Evolutionary conservation across 2,888 invertebrate genomes (phyloP).

Genomic region (Scaptomyza parva): DNA sequence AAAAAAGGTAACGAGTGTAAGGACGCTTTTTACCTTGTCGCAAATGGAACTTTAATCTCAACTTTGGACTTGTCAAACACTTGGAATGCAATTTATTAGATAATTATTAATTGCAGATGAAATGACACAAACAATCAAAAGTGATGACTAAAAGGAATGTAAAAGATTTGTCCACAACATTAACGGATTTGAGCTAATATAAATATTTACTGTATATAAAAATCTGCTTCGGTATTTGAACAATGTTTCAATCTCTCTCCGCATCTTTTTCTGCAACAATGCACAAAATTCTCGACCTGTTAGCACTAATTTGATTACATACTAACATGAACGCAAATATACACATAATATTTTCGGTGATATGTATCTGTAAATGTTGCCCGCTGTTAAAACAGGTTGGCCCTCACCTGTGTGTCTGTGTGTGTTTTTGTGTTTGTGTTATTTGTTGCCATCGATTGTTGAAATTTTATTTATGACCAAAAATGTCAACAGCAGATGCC

Average conservation of each 20-base stretch:
- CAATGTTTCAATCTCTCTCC: slow-evolving; percentile 23
- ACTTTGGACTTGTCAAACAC: not conserved
- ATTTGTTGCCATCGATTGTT: slow-evolving; percentile 51
- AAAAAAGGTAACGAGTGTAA: not conserved
- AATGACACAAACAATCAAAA: not conserved
- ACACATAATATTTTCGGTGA: not conserved
- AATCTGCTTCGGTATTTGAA: slow-evolving; percentile 1
- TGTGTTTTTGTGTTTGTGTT: no score
- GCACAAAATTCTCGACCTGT: slow-evolving; percentile 14
- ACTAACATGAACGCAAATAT: not conserved
- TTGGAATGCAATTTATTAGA: not conserved
- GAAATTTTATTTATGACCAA: slow-evolving; percentile 63
- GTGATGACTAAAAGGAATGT: not conserved
- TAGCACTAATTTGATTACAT: slow-evolving; percentile 39
- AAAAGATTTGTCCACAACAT: not conserved
- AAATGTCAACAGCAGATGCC: slow-evolving; percentile 51
- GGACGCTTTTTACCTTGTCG: not conserved
- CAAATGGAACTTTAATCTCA: not conserved
- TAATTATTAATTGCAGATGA: not conserved
- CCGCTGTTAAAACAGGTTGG: slow-evolving; percentile 31
- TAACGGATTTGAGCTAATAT: no score
- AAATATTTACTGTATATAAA: not conserved
- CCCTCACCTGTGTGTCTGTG: slow-evolving; percentile 19
- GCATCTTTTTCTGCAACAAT: slow-evolving; percentile 33
- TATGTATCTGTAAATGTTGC: slow-evolving; percentile 5